Evolutionary conservation across 2,113 vertebrate species (phyloP).

Genomic region (Ctenomys sociabilis): DNA sequence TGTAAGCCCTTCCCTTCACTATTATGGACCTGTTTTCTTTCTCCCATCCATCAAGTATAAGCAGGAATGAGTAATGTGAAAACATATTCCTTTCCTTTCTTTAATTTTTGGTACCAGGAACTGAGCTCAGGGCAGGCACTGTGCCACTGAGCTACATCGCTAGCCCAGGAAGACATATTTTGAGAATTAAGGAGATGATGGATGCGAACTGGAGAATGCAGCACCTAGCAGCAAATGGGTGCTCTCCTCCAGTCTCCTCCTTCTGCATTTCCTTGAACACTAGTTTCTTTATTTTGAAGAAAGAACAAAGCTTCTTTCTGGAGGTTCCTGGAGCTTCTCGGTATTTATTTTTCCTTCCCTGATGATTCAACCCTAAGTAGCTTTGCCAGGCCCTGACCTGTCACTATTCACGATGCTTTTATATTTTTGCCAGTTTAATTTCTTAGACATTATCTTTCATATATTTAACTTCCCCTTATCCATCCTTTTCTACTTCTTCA

Average conservation of each 20-base stretch:
- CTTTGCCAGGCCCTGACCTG: not conserved
- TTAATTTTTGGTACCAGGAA: too few species aligned
- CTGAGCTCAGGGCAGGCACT: too few species aligned
- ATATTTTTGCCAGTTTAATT: not conserved
- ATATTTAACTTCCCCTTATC: not conserved
- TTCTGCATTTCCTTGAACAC: not conserved
- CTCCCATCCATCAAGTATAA: not conserved
- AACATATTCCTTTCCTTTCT: not conserved
- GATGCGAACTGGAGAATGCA: rapidly evolving
- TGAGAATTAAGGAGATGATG: not conserved
- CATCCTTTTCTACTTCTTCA: not conserved
- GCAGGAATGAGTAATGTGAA: not conserved
- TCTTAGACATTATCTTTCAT: not conserved
- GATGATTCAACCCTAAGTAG: not conserved
- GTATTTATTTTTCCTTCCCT: not conserved
- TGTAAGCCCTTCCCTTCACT: not conserved
- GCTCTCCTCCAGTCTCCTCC: not conserved
- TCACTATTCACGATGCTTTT: not conserved
- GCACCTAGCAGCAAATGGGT: not conserved
- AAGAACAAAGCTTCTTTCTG: not conserved
- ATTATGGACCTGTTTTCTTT: not conserved
- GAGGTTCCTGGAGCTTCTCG: not conserved
- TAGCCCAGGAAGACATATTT: not conserved
- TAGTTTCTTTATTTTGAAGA: not conserved
- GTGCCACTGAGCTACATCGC: too few species aligned